Evolutionary conservation across 2,113 vertebrate species (phyloP).

Genomic region (Hyaena hyaena): DNA sequence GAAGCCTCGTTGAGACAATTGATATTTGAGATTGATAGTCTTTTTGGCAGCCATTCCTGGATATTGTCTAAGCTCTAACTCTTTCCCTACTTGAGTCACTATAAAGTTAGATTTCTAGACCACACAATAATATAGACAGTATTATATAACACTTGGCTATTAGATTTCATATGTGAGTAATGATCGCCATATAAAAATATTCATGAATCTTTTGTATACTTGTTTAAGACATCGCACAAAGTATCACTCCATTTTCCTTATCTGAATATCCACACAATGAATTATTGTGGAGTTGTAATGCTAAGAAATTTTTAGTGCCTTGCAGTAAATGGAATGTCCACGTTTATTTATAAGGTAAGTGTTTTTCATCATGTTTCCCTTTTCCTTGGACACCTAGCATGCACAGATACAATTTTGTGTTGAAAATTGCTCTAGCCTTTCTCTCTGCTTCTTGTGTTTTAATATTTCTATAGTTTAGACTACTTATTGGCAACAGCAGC

Average conservation of each 20-base stretch:
- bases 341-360: background rate
- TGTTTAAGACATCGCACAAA: background rate
- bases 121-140: conserved; percentile 29
- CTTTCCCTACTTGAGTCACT: conserved; percentile 24
- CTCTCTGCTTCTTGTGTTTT: background rate
- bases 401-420: background rate
- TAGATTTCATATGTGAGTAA: conserved; percentile 22
- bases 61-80: conserved; percentile 43
- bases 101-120: conserved; percentile 69
- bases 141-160: conserved; percentile 43
- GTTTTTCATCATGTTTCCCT: background rate
- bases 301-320: background rate
- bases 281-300: background rate
- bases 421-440: background rate
- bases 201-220: background rate
- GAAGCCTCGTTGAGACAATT: conserved; percentile 61
- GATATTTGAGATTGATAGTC: conserved; percentile 71
- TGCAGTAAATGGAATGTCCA: background rate
- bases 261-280: background rate
- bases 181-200: background rate
- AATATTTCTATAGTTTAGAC: background rate
- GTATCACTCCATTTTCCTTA: background rate
- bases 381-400: background rate
- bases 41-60: conserved; percentile 69
- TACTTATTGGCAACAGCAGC: background rate